Evolutionary conservation across 1,140 invertebrate species (phyloP).

Genomic region (Drosophila nebulosa): DNA sequence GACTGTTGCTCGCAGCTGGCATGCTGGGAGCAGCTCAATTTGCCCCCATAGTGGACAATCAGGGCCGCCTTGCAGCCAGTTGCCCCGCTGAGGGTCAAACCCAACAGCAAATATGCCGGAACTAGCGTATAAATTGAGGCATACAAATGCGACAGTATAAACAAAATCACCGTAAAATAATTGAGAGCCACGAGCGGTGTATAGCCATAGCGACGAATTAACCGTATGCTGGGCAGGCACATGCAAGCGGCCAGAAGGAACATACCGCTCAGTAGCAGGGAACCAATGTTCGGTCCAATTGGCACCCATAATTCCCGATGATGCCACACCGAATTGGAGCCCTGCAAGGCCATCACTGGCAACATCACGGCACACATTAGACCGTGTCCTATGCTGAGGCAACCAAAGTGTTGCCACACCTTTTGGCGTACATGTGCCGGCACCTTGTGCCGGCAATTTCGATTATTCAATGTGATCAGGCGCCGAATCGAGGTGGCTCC

Average conservation of each 20-base stretch:
- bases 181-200: slow-evolving; percentile 82
- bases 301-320: slow-evolving; percentile 75
- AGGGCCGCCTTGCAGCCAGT: slow-evolving; percentile 83
- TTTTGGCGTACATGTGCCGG: slow-evolving; percentile 82
- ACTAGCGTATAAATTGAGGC: slow-evolving; percentile 84
- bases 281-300: slow-evolving; percentile 82
- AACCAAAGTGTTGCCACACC: slow-evolving; percentile 83
- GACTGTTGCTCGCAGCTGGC: slow-evolving; percentile 82
- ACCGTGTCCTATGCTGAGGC: slow-evolving; percentile 83
- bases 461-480: slow-evolving; percentile 84
- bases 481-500: slow-evolving; percentile 85
- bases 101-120: slow-evolving; percentile 84
- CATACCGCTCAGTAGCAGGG: slow-evolving; percentile 82
- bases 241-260: slow-evolving; percentile 83
- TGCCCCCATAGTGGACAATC: slow-evolving; percentile 84
- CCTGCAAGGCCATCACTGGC: slow-evolving; percentile 85
- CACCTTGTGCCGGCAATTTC: slow-evolving; percentile 81
- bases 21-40: slow-evolving; percentile 82
- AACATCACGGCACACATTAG: slow-evolving; percentile 84
- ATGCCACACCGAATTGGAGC: slow-evolving; percentile 82
- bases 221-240: slow-evolving; percentile 82
- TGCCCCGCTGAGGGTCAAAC: slow-evolving; percentile 82
- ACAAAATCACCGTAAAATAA: slow-evolving; percentile 82
- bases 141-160: slow-evolving; percentile 84
- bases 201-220: slow-evolving; percentile 83